A percentile compares a stretch with the other conserved stretches of the same genome.
These are phyloP conservation scores for Suricata suricatta DNA, from an alignment of 2,113 vertebrate species.

Conservation along the genomic window DNA sequence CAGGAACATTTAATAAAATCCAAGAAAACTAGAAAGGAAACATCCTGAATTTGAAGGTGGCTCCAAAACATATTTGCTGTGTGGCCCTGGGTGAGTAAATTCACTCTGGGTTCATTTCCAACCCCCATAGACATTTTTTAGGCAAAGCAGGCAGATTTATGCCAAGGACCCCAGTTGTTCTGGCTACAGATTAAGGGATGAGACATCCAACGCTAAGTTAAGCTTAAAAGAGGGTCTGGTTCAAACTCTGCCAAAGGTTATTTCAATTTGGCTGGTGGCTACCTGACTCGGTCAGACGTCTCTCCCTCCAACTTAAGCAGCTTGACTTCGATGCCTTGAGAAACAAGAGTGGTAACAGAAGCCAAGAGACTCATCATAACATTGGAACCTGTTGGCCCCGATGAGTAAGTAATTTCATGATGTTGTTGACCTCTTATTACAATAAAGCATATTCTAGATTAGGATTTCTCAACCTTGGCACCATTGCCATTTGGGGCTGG, in stretches of 20 bases:
- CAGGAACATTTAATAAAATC: not conserved
- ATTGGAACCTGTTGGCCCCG: not conserved
- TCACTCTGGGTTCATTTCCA: not conserved
- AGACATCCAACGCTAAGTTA: not conserved
- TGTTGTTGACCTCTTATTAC: not conserved
- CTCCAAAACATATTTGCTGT: not conserved
- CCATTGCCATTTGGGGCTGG: not conserved
- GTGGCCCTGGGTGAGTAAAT: not conserved
- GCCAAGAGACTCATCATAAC: not conserved
- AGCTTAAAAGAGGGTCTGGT: not conserved
- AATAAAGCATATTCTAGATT: not conserved
- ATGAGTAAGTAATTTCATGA: not conserved
- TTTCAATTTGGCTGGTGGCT: not conserved
- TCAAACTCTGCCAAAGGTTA: not conserved
- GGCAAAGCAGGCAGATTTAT: not conserved
- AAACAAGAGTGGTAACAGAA: not conserved
- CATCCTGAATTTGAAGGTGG: not conserved
- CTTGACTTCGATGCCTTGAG: not conserved
- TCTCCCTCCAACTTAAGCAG: not conserved
- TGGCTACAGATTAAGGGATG: not conserved
- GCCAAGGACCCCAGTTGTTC: not conserved
- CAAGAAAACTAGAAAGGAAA: not conserved
- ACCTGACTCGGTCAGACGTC: not conserved
- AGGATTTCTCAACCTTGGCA: not conserved
- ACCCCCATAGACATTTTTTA: not conserved